Evolutionary conservation across 2,113 vertebrate species (phyloP), one percentile per base, ranked within the genome.

Genomic region (Orientallactaga bullata): DNA sequence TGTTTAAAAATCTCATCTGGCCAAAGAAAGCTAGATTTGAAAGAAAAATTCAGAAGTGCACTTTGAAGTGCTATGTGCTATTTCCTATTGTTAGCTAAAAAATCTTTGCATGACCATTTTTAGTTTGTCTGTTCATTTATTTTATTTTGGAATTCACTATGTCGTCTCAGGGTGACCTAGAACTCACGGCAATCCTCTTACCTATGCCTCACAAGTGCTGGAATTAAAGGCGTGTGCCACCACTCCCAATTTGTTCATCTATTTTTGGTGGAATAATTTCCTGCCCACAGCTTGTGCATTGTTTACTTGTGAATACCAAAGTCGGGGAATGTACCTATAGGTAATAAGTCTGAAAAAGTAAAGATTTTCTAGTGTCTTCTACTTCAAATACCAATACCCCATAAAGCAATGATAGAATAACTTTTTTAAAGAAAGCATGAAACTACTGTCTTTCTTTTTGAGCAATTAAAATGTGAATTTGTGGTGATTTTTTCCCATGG

Each of bases 401-500:
- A 61, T 68, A n/a, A 69, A 68, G 58, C 18, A 85, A 79, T 78
- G 2, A 71, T 39, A 47, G 3, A 66, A 16, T 39, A 2, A 16
- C 13, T 28, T 93, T 93, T 94, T 94, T 81, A 18, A 69, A 84
- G 55, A 69, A 81, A 90, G n/a, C 28, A 35, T 81, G 35, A 85
- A 92, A 69, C 55, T 55, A 10, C 74, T 77, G 85, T 79, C 7
- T 95, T 76, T 17, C 61, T 32, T 93, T 47, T 93, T 26, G 80
- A 87, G 80, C 60, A 90, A 71, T 90, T 96, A 97, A 96, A 93
- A 89, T 32, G 73, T 80, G 30, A 24, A 24, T 72, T 88, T 96
- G 73, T 95, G 85, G 87, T 95, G 94, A 94, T 85, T 97, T 96
- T 88, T 95, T 96, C 98, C 42, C 78, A 87, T 83, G 93, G 92